Base-by-base conservation (phyloP, 2,888 invertebrate species). In the Callyntrura sp. region DNA sequence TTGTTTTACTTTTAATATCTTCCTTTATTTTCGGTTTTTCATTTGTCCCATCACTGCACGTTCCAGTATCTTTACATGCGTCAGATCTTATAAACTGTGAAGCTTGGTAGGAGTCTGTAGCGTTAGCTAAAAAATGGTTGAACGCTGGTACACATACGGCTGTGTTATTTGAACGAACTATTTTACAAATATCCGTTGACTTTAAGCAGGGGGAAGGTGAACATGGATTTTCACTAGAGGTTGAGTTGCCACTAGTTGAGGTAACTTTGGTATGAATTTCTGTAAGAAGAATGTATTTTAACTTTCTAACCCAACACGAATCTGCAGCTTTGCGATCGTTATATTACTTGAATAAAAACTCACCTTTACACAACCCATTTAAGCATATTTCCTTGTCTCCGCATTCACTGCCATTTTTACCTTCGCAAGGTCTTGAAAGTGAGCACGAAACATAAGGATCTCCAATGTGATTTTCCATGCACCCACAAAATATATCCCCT, bases 401-500 rank as follows among this genome's bases (percentile, higher is more conserved):
- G 60, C 91, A 91, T 3, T 25, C 12, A 0, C 55, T 28, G 51
- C 25, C 60, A 43, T n/a, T 81, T 23, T 12, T 43, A 60, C 23
- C 57, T 11, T n/a, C 48, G 14, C 91, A 91, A 11, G 14, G 4
- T 20, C 23, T 12, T 14, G 68, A n/a, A 8, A 73, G 82, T 8
- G 60, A 20, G 35, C 91, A 91, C 8, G 73, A 82, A 23, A 83
- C 35, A 55, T 83, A 91, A 11, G 91, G 91, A 28, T 91, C 87
- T 2, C 91, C 91, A 6, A 73, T 43, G 65, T 23, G 62, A 48
- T 68, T 45, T 1, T 51, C 25, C 60, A 60, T 83, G 43, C 91
- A 91, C 17, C 82, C 82, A 51, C 91, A 91, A 55, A 62, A 78
- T 12, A 83, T 48, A 5, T 43, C 65, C 28, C 57, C 86, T 45